Evolutionary conservation across 2,113 vertebrate species (phyloP).

Genomic region (Siniperca chuatsi): DNA sequence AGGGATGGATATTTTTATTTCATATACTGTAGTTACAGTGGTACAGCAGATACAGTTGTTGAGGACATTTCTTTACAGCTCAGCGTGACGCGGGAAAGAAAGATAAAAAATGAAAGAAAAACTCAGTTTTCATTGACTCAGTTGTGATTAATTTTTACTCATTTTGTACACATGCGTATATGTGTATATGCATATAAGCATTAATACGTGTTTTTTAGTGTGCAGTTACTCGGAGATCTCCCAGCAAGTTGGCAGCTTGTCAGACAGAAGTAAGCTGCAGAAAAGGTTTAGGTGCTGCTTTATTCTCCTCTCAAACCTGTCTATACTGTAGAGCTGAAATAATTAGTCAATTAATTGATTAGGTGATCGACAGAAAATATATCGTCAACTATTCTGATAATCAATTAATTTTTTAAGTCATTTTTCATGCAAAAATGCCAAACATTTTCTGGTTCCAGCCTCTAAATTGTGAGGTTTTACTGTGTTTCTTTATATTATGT

Average conservation of each 20-base stretch:
- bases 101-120: background rate
- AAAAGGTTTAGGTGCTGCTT: background rate
- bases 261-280: background rate
- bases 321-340: background rate
- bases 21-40: slow-evolving; percentile 24
- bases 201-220: background rate
- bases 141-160: background rate
- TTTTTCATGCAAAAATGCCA: background rate
- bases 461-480: background rate
- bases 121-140: background rate
- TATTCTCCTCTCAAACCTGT: background rate
- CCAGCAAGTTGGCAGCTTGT: background rate
- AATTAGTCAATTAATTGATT: background rate
- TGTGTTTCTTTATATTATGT: too few relatives aligned
- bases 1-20: slow-evolving; percentile 51
- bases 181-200: background rate
- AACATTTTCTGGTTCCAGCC: background rate
- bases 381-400: background rate
- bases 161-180: background rate
- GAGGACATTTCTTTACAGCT: background rate
- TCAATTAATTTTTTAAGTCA: background rate
- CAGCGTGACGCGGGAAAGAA: background rate
- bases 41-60: background rate
- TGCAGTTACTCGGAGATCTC: background rate
- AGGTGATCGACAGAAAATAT: background rate